Evolutionary conservation across 92 coral and sea anemone genomes (phyloP).

Genomic region (Epizoanthus stellaris): DNA sequence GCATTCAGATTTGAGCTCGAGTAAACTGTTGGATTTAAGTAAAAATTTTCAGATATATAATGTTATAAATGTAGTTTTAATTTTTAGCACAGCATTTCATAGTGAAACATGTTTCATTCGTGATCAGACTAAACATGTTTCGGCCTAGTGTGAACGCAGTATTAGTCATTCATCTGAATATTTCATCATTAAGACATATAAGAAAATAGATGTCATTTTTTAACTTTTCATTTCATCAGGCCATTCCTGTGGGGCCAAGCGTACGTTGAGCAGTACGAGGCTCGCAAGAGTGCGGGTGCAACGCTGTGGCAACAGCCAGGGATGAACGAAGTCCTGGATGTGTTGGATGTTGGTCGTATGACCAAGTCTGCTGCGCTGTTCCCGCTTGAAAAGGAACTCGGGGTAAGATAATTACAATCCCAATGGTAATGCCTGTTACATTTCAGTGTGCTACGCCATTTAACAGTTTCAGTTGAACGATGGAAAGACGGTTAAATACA

Average conservation of each 20-base stretch:
- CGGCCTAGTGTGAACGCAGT: too few relatives aligned
- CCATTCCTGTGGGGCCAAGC: slow-evolving; percentile 96
- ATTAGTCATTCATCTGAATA: background rate
- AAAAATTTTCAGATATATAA: background rate
- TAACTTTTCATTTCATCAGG: slow-evolving; percentile 42
- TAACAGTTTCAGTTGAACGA: too few relatives aligned
- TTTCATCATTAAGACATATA: too few relatives aligned
- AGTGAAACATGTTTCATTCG: too few relatives aligned
- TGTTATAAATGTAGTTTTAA: too few relatives aligned
- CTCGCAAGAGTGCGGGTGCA: slow-evolving; percentile 68
- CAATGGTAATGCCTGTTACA: too few relatives aligned
- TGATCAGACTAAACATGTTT: too few relatives aligned
- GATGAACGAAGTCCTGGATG: slow-evolving; percentile 80
- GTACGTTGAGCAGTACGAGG: slow-evolving; percentile 77
- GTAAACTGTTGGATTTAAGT: too few relatives aligned
- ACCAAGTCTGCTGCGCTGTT: slow-evolving; percentile 79
- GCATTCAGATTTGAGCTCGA: background rate
- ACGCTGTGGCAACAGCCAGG: slow-evolving; percentile 93
- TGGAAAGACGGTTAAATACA: too few relatives aligned
- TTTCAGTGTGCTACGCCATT: too few relatives aligned
- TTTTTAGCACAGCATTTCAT: too few relatives aligned
- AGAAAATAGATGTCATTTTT: background rate
- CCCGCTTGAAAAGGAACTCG: slow-evolving; percentile 67
- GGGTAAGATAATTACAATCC: slow-evolving; percentile 48
- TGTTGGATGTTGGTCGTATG: slow-evolving; percentile 67